Base-by-base conservation (phyloP, 2,797 vertebrate genomes). In the Danio choprae region DNA sequence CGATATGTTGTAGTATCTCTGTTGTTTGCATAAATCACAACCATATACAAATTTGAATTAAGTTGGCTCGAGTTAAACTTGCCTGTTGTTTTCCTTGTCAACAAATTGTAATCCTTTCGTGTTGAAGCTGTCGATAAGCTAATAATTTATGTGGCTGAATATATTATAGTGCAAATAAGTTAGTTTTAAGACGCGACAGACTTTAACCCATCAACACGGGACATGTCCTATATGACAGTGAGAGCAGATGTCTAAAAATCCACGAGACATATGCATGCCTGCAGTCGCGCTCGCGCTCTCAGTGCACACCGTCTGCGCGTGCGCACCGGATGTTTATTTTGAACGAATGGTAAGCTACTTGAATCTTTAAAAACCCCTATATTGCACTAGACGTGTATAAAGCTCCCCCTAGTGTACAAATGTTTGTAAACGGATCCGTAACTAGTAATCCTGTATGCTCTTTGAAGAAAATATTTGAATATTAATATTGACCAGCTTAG, bases 321-420 rank as follows among this genome's bases (percentile, higher is more conserved):
- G 51, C 69, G 69, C 51, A 16, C 36, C 38, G 69, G 69, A 72
- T 72, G 69, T 72, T 72, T 22, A 43, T 56, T 11, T 51, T 11
- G 18, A 29, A 68, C 15, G 16, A 38, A 69, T 69, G 22, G 5
- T 50, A 15, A 29, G 29, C 29, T 29, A 3, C 29, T 29, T 29
- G 29, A 29, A 29, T 29, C 29, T 29, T 29, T 1, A 29, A 1
- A 29, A n/a, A n/a, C n/a, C n/a, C n/a, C n/a, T n/a, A n/a, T n/a
- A n/a, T n/a, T n/a, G n/a, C n/a, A n/a, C n/a, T n/a, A n/a, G n/a
- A 29, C 29, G 29, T 29, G 29, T 29, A 29, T 29, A 29, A 29
- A 29, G 29, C 29, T 29, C 29, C 29, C 29, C 29, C 29, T 29
- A 29, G 29, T 29, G n/a, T n/a, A n/a, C n/a, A n/a, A n/a, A n/a